Conservation (phyloP, 2,113 vertebrate species). For the Hylia prasina region DNA sequence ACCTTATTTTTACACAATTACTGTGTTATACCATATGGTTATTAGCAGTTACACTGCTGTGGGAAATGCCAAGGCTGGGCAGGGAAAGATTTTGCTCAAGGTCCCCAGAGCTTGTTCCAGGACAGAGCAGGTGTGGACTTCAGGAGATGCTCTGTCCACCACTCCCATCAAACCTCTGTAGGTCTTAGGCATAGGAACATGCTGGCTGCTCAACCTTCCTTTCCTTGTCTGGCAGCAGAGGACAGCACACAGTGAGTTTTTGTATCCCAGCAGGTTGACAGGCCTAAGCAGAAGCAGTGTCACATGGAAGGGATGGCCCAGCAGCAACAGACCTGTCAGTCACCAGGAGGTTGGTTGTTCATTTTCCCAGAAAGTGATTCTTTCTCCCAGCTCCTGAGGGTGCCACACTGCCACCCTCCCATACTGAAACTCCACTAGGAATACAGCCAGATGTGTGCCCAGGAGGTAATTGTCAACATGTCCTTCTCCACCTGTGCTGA, state of each 20-base stretch:
- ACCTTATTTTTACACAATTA: neutral
- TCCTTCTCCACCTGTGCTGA: neutral
- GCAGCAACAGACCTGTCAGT: neutral
- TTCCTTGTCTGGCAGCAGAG: neutral
- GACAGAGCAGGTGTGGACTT: accelerated
- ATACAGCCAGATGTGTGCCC: neutral
- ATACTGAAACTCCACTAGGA: neutral
- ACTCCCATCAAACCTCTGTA: neutral
- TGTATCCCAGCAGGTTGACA: neutral
- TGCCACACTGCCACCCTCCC: neutral
- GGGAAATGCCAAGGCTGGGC: neutral
- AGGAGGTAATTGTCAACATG: neutral
- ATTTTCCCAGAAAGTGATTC: neutral
- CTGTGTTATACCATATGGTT: neutral
- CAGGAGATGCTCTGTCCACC: too few relatives aligned
- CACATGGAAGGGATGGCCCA: neutral
- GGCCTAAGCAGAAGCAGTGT: neutral
- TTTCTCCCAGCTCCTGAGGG: neutral
- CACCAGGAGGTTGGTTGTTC: neutral
- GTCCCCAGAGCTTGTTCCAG: neutral
- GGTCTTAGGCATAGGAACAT: accelerated
- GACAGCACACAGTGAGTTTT: neutral
- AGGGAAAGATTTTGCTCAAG: neutral
- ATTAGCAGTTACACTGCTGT: neutral
- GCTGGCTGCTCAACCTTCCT: neutral